These are phyloP conservation scores for Oncorhynchus masou DNA, from an alignment of 2,113 vertebrate genomes.

Conservation along the genomic window DNA sequence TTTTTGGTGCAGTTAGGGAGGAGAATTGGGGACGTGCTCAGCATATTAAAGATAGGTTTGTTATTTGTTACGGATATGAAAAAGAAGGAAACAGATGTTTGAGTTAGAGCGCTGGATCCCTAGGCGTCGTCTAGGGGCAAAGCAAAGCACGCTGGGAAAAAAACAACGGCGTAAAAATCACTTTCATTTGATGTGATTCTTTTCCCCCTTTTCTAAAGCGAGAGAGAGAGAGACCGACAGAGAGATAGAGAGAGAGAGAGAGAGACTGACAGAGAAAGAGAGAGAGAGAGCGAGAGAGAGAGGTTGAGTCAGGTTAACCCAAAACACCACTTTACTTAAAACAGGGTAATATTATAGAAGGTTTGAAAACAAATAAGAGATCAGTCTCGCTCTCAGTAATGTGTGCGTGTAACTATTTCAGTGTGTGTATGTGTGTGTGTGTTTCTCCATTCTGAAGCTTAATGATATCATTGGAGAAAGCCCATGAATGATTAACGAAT, in stretches of 20 bases:
- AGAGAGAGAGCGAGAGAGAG: not conserved
- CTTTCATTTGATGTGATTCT: too few relatives aligned
- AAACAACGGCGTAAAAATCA: too few relatives aligned
- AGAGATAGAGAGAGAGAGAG: not conserved
- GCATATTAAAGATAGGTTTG: too few relatives aligned
- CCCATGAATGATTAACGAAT: constrained; percentile 45
- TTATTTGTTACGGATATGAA: not conserved
- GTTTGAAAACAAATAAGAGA: too few relatives aligned
- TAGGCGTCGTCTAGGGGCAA: too few relatives aligned
- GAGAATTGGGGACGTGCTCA: too few relatives aligned
- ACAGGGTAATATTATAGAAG: too few relatives aligned
- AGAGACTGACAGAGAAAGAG: not conserved
- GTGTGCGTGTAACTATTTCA: not conserved
- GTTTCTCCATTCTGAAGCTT: constrained; percentile 9
- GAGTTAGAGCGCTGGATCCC: too few relatives aligned
- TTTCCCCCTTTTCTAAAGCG: too few relatives aligned
- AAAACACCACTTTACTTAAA: too few relatives aligned
- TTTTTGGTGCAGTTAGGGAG: too few relatives aligned
- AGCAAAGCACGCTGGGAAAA: too few relatives aligned
- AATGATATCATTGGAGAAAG: constrained; percentile 29
- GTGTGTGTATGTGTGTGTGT: constrained; percentile 3
- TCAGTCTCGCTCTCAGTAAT: not conserved
- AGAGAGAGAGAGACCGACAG: not conserved
- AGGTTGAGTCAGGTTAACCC: not conserved
- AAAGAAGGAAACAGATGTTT: not conserved